Evolutionary conservation across 2,113 vertebrate species (phyloP).

Genomic region (Perca fluviatilis): DNA sequence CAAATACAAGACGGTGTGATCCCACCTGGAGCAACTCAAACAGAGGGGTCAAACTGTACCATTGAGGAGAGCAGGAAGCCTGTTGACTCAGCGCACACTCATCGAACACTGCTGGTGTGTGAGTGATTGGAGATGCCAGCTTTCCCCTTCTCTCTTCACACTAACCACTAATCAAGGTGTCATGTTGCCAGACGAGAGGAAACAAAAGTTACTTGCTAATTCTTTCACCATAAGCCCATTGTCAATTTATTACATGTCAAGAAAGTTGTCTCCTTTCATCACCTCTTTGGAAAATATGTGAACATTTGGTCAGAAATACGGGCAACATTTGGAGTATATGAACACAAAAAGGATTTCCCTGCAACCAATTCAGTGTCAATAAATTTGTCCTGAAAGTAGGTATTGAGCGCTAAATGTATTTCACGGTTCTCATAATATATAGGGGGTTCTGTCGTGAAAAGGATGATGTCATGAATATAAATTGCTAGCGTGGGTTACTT

Average conservation of each 20-base stretch:
- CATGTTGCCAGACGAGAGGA: slow-evolving; percentile 64
- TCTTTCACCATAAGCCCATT: slow-evolving; percentile 29
- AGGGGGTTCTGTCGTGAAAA: slow-evolving; percentile 12
- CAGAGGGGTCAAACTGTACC: slow-evolving; percentile 55
- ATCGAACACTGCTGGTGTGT: slow-evolving; percentile 55
- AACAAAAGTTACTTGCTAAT: slow-evolving; percentile 39
- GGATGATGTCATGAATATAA: slow-evolving; percentile 58
- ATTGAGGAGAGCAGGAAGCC: slow-evolving; percentile 57
- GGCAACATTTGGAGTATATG: background rate
- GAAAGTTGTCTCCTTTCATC: background rate
- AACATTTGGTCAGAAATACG: slow-evolving; percentile 28
- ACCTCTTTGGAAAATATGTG: background rate
- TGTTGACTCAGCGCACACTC: slow-evolving; percentile 60
- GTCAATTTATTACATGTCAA: slow-evolving; percentile 5
- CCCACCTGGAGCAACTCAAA: slow-evolving; percentile 60
- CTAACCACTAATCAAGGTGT: slow-evolving; percentile 52
- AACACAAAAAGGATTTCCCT: slow-evolving; percentile 16
- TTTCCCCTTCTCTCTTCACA: slow-evolving; percentile 43
- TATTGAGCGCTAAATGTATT: slow-evolving; percentile 20
- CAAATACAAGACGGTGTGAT: slow-evolving; percentile 45
- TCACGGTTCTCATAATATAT: slow-evolving; percentile 45
- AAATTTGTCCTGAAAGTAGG: slow-evolving; percentile 25
- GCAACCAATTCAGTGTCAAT: slow-evolving; percentile 49
- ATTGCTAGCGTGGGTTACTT: slow-evolving; percentile 41
- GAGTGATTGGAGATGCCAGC: slow-evolving; percentile 1